Evolutionary conservation across 2,113 vertebrate genomes (phyloP).

Genomic region (Micromys minutus): DNA sequence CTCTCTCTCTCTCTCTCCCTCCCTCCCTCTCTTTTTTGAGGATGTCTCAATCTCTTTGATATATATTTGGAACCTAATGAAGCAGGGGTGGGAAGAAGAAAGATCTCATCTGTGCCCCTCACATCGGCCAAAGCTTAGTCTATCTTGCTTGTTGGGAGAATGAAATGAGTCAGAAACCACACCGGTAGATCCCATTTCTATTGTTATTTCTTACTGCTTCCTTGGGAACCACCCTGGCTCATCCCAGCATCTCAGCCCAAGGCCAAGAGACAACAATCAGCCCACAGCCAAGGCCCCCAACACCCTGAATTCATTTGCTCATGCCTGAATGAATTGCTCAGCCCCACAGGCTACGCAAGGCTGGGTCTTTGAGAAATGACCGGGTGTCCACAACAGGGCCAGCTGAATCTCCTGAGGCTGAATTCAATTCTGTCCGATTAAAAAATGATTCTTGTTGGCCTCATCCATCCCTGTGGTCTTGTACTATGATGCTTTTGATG

Average conservation of each 20-base stretch:
- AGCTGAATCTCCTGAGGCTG: conserved; percentile 52
- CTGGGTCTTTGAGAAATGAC: conserved; percentile 65
- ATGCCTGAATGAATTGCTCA: conserved; percentile 39
- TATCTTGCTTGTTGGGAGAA: conserved; percentile 4
- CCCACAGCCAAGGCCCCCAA: not conserved
- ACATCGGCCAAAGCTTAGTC: not conserved
- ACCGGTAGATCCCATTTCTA: not conserved
- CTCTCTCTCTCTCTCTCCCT: no score
- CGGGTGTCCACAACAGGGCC: conserved; percentile 35
- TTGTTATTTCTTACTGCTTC: not conserved
- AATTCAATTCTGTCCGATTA: conserved; percentile 63
- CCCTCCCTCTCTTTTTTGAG: not conserved
- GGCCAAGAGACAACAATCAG: conserved; percentile 54
- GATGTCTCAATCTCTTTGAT: not conserved
- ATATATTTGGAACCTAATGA: conserved; percentile 36
- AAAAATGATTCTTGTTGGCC: conserved; percentile 63
- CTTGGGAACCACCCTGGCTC: conserved; percentile 4
- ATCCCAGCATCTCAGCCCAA: conserved; percentile 17
- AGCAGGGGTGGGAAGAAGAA: not conserved
- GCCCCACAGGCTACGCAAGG: conserved; percentile 9
- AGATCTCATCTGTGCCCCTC: not conserved
- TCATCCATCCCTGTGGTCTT: conserved; percentile 62
- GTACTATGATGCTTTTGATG: conserved; percentile 60
- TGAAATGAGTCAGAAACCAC: not conserved
- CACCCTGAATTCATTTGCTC: conserved; percentile 54